phyloP scores from a whole-genome alignment of 1,140 invertebrate species.

The Brachionus manjavacas region DNA sequence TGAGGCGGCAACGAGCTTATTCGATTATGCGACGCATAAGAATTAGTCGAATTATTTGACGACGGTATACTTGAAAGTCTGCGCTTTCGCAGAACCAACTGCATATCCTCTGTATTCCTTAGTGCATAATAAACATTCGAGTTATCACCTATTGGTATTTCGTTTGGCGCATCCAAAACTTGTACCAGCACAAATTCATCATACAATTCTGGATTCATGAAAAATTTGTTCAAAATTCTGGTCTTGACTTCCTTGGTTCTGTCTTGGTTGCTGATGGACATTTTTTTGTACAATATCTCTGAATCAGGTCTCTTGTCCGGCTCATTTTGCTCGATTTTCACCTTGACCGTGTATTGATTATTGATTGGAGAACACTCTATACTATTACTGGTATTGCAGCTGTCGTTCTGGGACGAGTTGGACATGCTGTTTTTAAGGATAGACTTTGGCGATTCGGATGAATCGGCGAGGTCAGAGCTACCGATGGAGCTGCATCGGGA shows the following conservation, averaged over 20 bases:
- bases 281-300: conserved; percentile 33
- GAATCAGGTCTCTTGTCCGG: not conserved
- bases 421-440: conserved; percentile 5
- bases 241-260: conserved; percentile 16
- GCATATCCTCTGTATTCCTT: not conserved
- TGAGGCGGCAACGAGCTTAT: not conserved
- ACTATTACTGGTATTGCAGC: not conserved
- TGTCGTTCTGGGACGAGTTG: conserved; percentile 11
- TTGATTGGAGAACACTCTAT: not conserved
- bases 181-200: conserved; percentile 2
- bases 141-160: not conserved
- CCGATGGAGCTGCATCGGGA: conserved; percentile 17
- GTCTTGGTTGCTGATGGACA: not conserved
- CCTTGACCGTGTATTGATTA: conserved; percentile 2
- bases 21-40: not conserved
- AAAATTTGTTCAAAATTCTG: conserved; percentile 19
- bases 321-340: conserved; percentile 6
- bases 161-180: not conserved
- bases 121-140: not conserved
- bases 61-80: not conserved
- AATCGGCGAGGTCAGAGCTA: not conserved
- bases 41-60: not conserved
- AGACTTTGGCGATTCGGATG: not conserved
- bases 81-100: not conserved
- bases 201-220: not conserved